These are phyloP conservation scores for Drosophila anomalipes DNA, from an alignment of 2,888 invertebrate species.

Conservation along the genomic window DNA sequence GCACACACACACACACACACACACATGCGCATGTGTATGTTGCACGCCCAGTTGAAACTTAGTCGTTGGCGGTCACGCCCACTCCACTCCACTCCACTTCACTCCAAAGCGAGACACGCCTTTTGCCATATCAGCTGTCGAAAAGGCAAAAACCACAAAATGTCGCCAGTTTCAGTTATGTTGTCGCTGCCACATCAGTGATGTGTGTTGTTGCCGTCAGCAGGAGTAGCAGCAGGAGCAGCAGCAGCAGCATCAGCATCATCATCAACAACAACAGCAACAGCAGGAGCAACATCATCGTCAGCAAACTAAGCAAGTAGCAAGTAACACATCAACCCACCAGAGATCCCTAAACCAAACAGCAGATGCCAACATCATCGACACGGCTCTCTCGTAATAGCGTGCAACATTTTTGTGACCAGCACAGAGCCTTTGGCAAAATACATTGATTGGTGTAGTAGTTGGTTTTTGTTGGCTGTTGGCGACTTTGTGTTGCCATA, in stretches of 20 bases:
- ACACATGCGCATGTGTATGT: not conserved
- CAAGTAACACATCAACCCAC: conserved; percentile 22
- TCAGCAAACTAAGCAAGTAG: conserved; percentile 33
- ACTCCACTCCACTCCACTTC: not conserved
- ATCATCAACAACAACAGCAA: conserved; percentile 6
- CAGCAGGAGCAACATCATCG: conserved; percentile 35
- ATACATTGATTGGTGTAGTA: conserved; percentile 46
- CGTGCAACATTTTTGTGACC: conserved; percentile 47
- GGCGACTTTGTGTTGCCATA: conserved; percentile 58
- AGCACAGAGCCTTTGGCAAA: conserved; percentile 19
- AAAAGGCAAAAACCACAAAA: conserved; percentile 55
- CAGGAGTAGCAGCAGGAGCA: conserved; percentile 5
- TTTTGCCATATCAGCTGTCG: conserved; percentile 28
- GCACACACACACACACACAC: conserved; percentile 12
- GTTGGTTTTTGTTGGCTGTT: conserved; percentile 21
- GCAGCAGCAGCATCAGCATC: conserved; percentile 1
- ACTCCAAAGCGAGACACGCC: conserved; percentile 4
- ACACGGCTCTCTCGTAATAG: conserved; percentile 34
- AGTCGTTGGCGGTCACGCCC: conserved; percentile 39
- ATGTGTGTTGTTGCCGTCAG: conserved; percentile 2
- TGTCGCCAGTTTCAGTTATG: conserved; percentile 47
- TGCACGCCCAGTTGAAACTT: conserved; percentile 13
- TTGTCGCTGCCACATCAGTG: conserved; percentile 30
- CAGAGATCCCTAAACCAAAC: conserved; percentile 20
- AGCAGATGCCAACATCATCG: conserved; percentile 40